Conservation (phyloP, 2,113 vertebrate genomes). For the Hemiprocne comata region DNA sequence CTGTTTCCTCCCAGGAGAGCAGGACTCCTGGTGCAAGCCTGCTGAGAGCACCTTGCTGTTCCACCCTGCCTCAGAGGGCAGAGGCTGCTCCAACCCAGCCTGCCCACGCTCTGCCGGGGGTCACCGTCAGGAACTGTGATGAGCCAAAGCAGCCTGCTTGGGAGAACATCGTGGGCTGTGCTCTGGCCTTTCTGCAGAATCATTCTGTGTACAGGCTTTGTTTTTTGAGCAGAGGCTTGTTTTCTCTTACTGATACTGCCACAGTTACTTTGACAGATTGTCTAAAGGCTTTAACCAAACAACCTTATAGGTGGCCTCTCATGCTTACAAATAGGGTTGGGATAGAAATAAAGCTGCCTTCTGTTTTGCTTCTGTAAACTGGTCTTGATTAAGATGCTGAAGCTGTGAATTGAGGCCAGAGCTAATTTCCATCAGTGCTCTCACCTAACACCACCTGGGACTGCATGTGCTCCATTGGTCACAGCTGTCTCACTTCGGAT, state of each 20-base stretch:
- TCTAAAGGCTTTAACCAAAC: not conserved
- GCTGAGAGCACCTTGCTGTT: rapidly evolving
- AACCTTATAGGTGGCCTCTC: not conserved
- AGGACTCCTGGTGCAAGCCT: not conserved
- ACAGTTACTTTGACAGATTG: not conserved
- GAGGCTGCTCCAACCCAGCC: not conserved
- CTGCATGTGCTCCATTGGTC: not conserved
- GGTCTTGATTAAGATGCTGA: not conserved
- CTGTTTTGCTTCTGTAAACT: not conserved
- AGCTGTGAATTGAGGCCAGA: not conserved
- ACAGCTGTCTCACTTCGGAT: not conserved
- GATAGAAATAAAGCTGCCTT: not conserved
- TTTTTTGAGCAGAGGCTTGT: not conserved
- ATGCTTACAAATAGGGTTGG: not conserved
- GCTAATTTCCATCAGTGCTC: not conserved
- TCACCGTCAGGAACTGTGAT: not conserved
- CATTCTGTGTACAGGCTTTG: rapidly evolving
- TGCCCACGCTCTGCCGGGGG: not conserved
- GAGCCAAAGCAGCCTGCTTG: not conserved
- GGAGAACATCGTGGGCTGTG: not conserved
- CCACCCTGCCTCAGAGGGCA: not conserved
- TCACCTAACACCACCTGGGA: not conserved
- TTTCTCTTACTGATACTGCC: not conserved
- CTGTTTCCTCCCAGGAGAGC: rapidly evolving
- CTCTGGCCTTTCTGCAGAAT: not conserved